Base-by-base conservation (phyloP, 2,888 invertebrate genomes). In the Leistus spinibarbis region DNA sequence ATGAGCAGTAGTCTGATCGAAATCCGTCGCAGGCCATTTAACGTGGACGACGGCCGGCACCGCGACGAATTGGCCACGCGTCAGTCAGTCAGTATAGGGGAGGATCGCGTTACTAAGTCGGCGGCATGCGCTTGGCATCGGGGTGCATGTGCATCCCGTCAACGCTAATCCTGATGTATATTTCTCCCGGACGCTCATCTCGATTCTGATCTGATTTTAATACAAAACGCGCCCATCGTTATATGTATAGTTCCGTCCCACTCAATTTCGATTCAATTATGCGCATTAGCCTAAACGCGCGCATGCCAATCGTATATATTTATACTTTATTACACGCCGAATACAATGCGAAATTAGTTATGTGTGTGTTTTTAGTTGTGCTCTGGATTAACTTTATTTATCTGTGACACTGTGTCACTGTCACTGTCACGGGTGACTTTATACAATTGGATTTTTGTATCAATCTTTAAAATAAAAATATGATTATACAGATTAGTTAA, bases 1-100 rank as follows among this genome's bases (percentile, higher is more conserved):
- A 72, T 72, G 65, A 65, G 56, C 24, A 19, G 23, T n/a, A 13
- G 24, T 16, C 64, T 22, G 24, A 16, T 64, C 56, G 57, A 56
- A 65, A 85, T 85, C 84, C 83, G 85, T 82, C 82, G 81, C 84
- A 83, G 83, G 81, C 85, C 85, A 85, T 85, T 85, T 84, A 85
- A 83, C 84, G 81, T 83, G 84, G 22, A 64, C 27, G 27, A 23
- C 20, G 22, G 72, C 40, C 66, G 65, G 72, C 72, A 24, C 57
- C 64, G 27, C 20, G 72, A 56, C 72, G 57, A 72, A 72, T 72
- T 65, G 40, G 72, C 72, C 72, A 27, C 69, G 62, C 27, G 56
- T 65, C 60, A 19, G 10, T 22, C 16, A 16, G 7, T 16, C 9
- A 57, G 57, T 16, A 22, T 19, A 10, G 20, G 20, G 17, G 57